These are phyloP conservation scores for Amblyornis subalaris DNA, from an alignment of 2,113 vertebrate genomes.

Conservation along the genomic window DNA sequence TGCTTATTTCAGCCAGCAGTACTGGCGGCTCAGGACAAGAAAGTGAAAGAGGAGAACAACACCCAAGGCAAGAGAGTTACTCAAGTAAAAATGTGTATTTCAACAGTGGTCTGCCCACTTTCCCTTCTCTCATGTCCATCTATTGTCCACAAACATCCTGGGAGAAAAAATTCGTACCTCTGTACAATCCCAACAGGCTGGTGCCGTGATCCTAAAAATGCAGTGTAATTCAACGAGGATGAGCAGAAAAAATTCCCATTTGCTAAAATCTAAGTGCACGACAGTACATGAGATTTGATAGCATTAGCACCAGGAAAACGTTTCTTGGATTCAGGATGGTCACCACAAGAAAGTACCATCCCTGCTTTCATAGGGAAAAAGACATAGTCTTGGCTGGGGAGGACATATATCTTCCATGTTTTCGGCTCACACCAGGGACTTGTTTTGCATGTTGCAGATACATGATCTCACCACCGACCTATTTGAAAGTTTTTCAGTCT, in stretches of 20 bases:
- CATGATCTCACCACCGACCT: background rate
- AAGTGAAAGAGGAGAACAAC: background rate
- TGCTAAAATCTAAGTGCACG: background rate
- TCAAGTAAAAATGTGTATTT: background rate
- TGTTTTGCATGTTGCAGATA: background rate
- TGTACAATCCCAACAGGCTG: background rate
- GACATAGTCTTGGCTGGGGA: background rate
- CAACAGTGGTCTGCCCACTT: background rate
- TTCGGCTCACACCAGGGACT: background rate
- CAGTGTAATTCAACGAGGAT: background rate
- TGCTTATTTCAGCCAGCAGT: background rate
- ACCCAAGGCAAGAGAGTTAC: background rate
- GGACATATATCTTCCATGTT: rapidly evolving
- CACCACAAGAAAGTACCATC: background rate
- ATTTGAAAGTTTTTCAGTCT: background rate
- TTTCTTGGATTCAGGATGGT: background rate
- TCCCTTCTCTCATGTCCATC: background rate
- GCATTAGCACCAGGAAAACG: background rate
- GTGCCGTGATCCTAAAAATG: background rate
- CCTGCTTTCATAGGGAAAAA: background rate
- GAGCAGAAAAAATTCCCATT: background rate
- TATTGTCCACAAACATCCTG: rapidly evolving
- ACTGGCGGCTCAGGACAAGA: background rate
- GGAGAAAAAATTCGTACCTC: rapidly evolving
- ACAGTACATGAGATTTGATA: rapidly evolving